Evolutionary conservation across 2,888 invertebrate species (phyloP), one percentile per base, ranked within the genome.

Genomic region (Hoplodrina blanda): DNA sequence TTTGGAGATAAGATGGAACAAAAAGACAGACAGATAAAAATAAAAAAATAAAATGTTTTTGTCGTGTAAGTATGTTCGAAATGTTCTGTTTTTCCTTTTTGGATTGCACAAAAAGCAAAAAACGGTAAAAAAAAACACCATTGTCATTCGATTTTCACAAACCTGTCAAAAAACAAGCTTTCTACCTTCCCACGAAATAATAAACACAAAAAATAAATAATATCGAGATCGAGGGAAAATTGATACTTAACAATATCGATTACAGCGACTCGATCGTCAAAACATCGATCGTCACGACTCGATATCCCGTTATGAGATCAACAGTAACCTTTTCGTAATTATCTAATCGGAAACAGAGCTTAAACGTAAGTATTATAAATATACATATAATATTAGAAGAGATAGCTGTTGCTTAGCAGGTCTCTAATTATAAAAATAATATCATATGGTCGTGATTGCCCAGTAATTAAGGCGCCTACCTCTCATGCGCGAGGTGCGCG

Each of bases 161-260:
- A 41, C 11, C 13, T 41, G 1, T 41, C 1, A 11, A 41, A 61
- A 50, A 6, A 4, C 11, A 13, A 7, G 2, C 56, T 41, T 73
- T 64, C 50, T 37, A 64, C 54, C 49, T 70, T 74, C 73, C 59
- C 71, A 80, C 60, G 59, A 56, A 10, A 57, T 17, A 30, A 41
- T 17, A 15, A 63, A 73, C 69, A 53, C 8, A 52, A 78, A 61
- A 61, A 57, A 4, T 52, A 60, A 54, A 63, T 50, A 69, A 62
- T 59, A 62, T 46, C 57, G 59, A 53, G 25, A 63, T 73, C 59
- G 53, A 53, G 25, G 52, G 62, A 71, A 25, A 80, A 77, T 81
- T 62, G 81, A 83, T 83, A 81, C 74, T 69, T 73, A 80, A 69
- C 54, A 33, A 72, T 80, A 83, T 83, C 80, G 81, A 83, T 83